These are phyloP conservation scores for Podarcis siculus DNA, from an alignment of 2,797 vertebrate genomes.

Conservation along the genomic window DNA sequence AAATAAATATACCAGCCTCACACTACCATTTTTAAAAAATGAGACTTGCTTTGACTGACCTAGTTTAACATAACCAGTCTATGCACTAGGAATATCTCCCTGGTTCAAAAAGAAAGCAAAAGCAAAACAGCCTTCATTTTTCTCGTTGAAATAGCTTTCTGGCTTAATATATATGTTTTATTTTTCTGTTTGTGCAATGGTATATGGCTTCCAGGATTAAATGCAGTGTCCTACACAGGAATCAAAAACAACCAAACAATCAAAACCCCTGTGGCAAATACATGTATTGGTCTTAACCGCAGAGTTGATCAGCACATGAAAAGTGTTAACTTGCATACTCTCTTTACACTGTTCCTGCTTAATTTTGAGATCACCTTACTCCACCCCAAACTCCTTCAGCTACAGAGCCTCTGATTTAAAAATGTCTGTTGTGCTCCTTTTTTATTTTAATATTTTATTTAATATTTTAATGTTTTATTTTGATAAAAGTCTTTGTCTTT, in stretches of 20 bases:
- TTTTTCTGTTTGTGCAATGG: not conserved
- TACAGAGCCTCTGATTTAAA: not conserved
- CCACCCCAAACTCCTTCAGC: not conserved
- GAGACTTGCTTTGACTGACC: not conserved
- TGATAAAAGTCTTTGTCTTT: not conserved
- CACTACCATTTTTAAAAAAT: no score
- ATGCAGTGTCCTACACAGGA: not conserved
- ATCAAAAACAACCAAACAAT: not conserved
- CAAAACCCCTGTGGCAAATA: not conserved
- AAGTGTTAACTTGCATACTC: not conserved
- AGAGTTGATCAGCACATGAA: not conserved
- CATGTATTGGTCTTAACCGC: not conserved
- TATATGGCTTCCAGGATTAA: not conserved
- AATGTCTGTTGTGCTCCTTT: not conserved
- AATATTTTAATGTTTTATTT: not conserved
- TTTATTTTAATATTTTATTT: not conserved
- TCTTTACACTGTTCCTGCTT: not conserved
- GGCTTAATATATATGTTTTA: not conserved
- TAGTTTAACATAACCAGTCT: not conserved
- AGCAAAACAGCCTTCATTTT: not conserved
- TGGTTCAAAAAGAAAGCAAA: not conserved
- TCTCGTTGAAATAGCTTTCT: not conserved
- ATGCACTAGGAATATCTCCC: not conserved
- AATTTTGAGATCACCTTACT: not conserved
- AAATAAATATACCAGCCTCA: not conserved